Evolutionary conservation across 2,888 invertebrate genomes (phyloP).

Genomic region (Drosophila mimetica): DNA sequence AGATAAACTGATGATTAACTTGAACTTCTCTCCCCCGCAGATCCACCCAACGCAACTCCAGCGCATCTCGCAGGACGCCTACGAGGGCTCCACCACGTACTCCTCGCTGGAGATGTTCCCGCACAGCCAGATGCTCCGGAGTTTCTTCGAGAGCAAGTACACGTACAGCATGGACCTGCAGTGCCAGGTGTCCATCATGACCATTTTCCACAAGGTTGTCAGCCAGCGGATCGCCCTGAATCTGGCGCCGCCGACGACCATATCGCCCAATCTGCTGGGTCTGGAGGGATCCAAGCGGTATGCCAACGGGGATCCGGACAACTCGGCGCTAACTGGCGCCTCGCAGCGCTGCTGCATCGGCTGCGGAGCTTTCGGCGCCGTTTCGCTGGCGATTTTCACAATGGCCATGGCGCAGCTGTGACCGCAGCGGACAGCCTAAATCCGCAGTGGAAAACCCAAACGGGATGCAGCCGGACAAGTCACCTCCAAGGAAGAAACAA

Average conservation of each 20-base stretch:
- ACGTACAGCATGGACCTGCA: slow-evolving; percentile 82
- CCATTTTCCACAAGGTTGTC: slow-evolving; percentile 84
- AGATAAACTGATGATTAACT: too few species aligned
- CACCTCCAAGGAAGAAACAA: slow-evolving; percentile 11
- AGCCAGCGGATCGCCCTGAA: slow-evolving; percentile 83
- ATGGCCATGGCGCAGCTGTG: slow-evolving; percentile 74
- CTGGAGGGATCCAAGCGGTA: slow-evolving; percentile 83
- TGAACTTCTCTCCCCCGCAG: slow-evolving; percentile 51
- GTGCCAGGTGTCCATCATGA: slow-evolving; percentile 84
- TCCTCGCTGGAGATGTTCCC: slow-evolving; percentile 84
- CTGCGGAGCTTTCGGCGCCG: slow-evolving; percentile 55
- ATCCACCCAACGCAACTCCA: slow-evolving; percentile 84
- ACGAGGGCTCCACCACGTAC: slow-evolving; percentile 83
- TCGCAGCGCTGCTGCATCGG: slow-evolving; percentile 63
- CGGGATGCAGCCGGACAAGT: slow-evolving; percentile 21
- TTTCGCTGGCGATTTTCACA: slow-evolving; percentile 60
- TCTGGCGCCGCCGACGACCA: slow-evolving; percentile 82
- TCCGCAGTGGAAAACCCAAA: slow-evolving; percentile 19
- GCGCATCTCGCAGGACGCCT: slow-evolving; percentile 83
- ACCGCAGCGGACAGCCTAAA: slow-evolving; percentile 61
- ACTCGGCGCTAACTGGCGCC: slow-evolving; percentile 83
- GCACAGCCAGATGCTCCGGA: slow-evolving; percentile 83
- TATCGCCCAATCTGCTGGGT: slow-evolving; percentile 84
- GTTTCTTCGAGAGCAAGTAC: slow-evolving; percentile 84
- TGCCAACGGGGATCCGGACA: slow-evolving; percentile 84